Evolutionary conservation across 2,888 invertebrate species (phyloP).

Genomic region (Himalopsyche tibetana): DNA sequence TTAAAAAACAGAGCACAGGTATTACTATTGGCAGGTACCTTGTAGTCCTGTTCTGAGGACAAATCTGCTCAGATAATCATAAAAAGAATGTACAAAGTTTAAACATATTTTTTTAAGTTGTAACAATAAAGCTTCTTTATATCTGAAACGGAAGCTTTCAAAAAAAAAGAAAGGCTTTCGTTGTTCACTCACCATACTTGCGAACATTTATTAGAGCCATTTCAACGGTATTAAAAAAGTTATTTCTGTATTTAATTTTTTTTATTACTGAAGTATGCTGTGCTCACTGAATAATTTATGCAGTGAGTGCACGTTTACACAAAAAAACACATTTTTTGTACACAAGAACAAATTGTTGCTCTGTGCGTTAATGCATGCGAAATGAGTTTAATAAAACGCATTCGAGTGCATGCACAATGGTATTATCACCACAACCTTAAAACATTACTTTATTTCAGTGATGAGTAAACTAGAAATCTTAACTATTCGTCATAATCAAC

Average conservation of each 20-base stretch:
- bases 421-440: no score
- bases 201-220: conserved; percentile 18
- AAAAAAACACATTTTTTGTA: background rate
- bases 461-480: no score
- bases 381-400: background rate
- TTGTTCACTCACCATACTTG: background rate
- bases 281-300: conserved; percentile 1
- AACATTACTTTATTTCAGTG: no score
- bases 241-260: conserved; percentile 6
- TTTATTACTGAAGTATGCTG: background rate
- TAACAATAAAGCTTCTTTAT: background rate
- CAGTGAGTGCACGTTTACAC: background rate
- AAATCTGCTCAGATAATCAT: no score
- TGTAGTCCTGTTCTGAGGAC: no score
- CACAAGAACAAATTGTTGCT: background rate
- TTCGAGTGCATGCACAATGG: no score
- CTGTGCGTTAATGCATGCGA: background rate
- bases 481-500: no score
- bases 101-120: no score
- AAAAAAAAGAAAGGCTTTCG: background rate
- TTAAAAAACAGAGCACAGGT: no score
- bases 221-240: background rate
- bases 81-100: no score
- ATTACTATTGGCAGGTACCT: no score
- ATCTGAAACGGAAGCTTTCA: background rate